Base-by-base conservation (phyloP, 2,113 vertebrate species). In the Pelecanus crispus region DNA sequence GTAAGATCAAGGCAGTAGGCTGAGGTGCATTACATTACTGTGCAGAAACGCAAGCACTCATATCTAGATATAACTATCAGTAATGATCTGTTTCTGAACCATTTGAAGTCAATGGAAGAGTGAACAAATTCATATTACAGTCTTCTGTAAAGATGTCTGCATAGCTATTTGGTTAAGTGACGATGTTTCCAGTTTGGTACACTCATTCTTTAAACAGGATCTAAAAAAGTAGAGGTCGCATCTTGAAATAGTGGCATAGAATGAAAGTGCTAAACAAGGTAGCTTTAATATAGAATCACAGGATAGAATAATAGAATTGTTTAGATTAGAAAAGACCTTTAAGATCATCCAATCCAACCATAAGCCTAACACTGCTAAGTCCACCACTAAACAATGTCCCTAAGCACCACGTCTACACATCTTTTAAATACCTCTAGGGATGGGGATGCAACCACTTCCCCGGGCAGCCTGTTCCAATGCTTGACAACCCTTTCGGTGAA, bases 81-180 rank as follows among this genome's bases (percentile, higher is more conserved):
- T 74, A 71, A 45, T 61, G 38, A 44, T 71, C 89, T 63, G 31
- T 84, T 94, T 89, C 49, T 89, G 56, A 91, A 75, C 62, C 56
- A 61, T 92, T 81, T 52, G 42, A 81, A 72, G n/a, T 72, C 34
- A 58, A 5, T 61, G 34, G 28, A 78, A 80, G 81, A 79, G 79
- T 55, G 18, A 82, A 56, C 9, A 19, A 79, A 55, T 56, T 95
- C 38, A 38, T 78, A 74, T 34, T 75, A 52, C 18, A 71, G 34
- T 40, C 9, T 72, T 72, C 52, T 70, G 5, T 82, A 73, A 89
- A 81, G 45, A 31, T 22, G 6, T 45, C 15, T 78, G 34, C 17
- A 13, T 29, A 66, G 58, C 38, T 79, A 2, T 70, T 55, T 67
- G 7, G 42, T 66, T 86, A 31, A 72, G 24, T 81, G n/a, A 38